Evolutionary conservation across 2,113 vertebrate genomes (phyloP).

Genomic region (Seriola dumerili): DNA sequence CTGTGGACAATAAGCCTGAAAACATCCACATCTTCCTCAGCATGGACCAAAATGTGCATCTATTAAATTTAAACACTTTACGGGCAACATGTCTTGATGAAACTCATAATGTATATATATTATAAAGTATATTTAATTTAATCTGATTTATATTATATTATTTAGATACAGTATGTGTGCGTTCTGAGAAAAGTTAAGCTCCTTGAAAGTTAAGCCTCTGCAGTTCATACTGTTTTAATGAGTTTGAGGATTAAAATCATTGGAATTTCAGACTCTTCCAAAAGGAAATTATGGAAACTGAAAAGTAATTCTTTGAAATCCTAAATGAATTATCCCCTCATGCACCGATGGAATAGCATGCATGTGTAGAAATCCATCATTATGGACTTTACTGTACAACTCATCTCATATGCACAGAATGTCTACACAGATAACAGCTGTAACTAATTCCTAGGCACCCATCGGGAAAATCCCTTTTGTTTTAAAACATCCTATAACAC

Average conservation of each 20-base stretch:
- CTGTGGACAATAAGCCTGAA: neutral
- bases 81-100: neutral
- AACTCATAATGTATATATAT: neutral
- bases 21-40: neutral
- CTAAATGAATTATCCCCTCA: constrained; percentile 51
- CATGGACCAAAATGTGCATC: neutral
- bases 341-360: constrained; percentile 25
- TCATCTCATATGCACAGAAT: constrained; percentile 15
- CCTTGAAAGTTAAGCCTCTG: constrained; percentile 59
- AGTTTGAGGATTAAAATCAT: constrained; percentile 75
- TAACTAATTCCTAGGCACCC: neutral
- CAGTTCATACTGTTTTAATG: constrained; percentile 67
- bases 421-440: constrained; percentile 18
- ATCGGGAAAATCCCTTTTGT: neutral
- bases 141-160: constrained; percentile 27
- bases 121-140: constrained; percentile 22
- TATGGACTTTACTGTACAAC: constrained; percentile 14
- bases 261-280: constrained; percentile 58
- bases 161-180: constrained; percentile 21
- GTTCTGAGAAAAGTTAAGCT: constrained; percentile 51
- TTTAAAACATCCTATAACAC: constrained; percentile 11
- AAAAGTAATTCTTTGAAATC: constrained; percentile 69
- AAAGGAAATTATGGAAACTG: constrained; percentile 60
- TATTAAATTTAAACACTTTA: neutral
- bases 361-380: constrained; percentile 31